Base-by-base conservation (phyloP, 2,113 vertebrate genomes). In the Cardinalis cardinalis region DNA sequence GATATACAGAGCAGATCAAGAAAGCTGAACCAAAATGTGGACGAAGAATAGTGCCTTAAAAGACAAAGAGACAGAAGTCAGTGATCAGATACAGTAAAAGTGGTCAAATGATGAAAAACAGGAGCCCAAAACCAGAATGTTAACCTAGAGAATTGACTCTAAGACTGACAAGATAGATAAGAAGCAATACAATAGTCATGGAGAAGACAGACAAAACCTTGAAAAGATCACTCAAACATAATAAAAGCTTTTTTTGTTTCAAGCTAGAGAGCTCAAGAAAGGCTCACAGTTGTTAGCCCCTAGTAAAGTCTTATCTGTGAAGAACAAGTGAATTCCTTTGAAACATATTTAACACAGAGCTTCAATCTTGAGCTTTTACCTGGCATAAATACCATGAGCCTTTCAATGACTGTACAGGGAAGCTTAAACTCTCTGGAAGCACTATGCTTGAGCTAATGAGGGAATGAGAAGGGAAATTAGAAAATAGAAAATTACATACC, bases 401-500 rank as follows among this genome's bases (percentile, higher is more conserved):
- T 32, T 81, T 71, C 10, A 70, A 41, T 17, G 17, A 89, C 26
- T 55, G 16, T 8, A 84, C 16, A 84, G n/a, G 9, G 40, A 85
- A 76, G 36, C 5, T 69, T 48, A 69, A 63, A 68, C 24, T 48
- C 24, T 61, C n/a, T 0, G 2, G 14, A 80, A 89, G n/a, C 18
- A 80, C 38, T 23, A 61, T 7, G 18, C 16, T 23, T 66, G n/a
- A 80, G 64, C 19, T 61, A 59, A 78, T 3, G 2, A 71, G 7
- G 14, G n/a, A 32, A 8, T 21, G 23, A 87, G 38, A 84, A 90
- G 49, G 9, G 9, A 65, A 82, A 41, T 24, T 2, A 70, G 29
- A 14, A 72, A 87, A 55, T 4, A 38, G 28, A 73, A 44, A 29
- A 24, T 5, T 38, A 55, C 97, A 93, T 97, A 99, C 99, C 99